Percentiles rank a stretch among this genome's conserved stretches.
Evolutionary conservation across 2,797 vertebrate genomes (phyloP).

Genomic region (Acrocephalus scirpaceus): DNA sequence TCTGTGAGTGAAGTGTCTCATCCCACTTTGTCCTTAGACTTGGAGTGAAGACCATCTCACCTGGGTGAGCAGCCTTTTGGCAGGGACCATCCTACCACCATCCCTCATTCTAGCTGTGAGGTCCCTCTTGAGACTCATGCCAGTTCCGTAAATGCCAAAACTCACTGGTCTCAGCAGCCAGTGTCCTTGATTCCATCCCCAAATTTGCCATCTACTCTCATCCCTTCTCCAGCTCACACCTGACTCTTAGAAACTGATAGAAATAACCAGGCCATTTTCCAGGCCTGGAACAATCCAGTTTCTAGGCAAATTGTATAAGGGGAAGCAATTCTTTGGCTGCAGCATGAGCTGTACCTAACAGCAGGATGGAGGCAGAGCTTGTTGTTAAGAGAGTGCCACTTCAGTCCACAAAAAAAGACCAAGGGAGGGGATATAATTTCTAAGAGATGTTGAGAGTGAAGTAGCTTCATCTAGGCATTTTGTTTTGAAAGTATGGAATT

Average conservation of each 20-base stretch:
- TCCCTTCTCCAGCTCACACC: background rate
- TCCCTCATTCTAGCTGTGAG: background rate
- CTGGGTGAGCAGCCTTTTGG: background rate
- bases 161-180: background rate
- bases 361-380: background rate
- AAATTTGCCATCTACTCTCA: background rate
- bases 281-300: background rate
- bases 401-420: background rate
- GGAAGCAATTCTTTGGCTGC: background rate
- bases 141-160: background rate
- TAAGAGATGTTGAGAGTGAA: background rate
- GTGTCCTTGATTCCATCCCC: background rate
- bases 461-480: background rate
- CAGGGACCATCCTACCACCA: background rate
- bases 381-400: background rate
- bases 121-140: background rate
- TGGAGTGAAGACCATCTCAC: background rate
- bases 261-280: background rate
- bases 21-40: background rate
- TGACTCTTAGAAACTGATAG: background rate
- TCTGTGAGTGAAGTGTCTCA: background rate
- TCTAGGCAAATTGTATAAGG: background rate
- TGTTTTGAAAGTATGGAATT: background rate
- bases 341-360: background rate
- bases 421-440: background rate